Conservation (phyloP, 35 echinoderm and acorn worm species). For the Ophiothrix spiculata region DNA sequence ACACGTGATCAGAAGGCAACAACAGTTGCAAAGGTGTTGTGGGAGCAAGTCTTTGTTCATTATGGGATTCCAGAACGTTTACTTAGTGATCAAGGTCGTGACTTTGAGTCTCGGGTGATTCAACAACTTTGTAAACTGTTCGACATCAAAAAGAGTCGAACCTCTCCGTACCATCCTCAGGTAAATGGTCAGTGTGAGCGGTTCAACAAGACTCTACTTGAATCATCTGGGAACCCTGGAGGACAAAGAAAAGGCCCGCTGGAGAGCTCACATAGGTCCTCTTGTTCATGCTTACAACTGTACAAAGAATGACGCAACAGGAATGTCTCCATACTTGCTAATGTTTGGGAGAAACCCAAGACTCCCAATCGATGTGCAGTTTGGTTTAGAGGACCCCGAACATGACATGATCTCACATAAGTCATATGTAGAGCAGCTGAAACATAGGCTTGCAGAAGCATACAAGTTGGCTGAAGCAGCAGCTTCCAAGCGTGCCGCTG, state of each 20-base stretch:
- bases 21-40: constrained; percentile 53
- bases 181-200: constrained; percentile 48
- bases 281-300: constrained; percentile 66
- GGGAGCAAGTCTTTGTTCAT: constrained; percentile 39
- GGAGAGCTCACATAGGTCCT: constrained; percentile 14
- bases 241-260: constrained; percentile 39
- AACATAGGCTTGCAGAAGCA: background rate
- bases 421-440: background rate
- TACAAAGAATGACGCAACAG: constrained; percentile 28
- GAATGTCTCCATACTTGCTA: constrained; percentile 46
- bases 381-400: background rate
- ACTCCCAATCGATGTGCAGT: constrained; percentile 23
- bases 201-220: constrained; percentile 51
- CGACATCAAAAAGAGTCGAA: constrained; percentile 44
- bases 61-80: constrained; percentile 56
- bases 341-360: constrained; percentile 50
- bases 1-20: constrained; percentile 65
- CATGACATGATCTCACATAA: background rate
- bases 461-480: background rate
- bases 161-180: constrained; percentile 66
- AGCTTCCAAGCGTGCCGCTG: background rate
- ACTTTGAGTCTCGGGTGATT: constrained; percentile 59
- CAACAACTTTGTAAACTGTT: constrained; percentile 37
- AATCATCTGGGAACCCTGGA: constrained; percentile 48
- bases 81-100: constrained; percentile 43